Percentiles rank a stretch among this genome's conserved stretches.
These are phyloP conservation scores for Drosophila flavopinicola DNA, from an alignment of 2,888 invertebrate species.

Conservation along the genomic window DNA sequence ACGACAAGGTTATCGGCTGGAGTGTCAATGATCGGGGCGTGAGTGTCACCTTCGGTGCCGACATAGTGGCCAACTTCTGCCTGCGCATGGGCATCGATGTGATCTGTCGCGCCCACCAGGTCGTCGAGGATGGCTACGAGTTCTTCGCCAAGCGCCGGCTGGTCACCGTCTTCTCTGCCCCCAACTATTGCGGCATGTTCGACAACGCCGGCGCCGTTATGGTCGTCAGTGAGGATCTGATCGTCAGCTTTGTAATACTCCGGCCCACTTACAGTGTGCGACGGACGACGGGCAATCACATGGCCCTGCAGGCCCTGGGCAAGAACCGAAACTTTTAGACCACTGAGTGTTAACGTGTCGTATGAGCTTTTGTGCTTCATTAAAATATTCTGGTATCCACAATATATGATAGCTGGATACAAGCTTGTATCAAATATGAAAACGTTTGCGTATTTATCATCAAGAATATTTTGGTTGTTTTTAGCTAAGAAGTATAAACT, in stretches of 20 bases:
- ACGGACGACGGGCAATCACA: not conserved
- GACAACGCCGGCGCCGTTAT: constrained; percentile 96
- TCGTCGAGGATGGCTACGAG: constrained; percentile 99
- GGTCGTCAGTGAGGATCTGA: constrained; percentile 99
- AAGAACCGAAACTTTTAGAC: constrained; percentile 48
- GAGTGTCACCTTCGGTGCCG: constrained; percentile 99
- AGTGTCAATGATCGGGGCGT: constrained; percentile 99
- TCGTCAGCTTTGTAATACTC: constrained; percentile 98
- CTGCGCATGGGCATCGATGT: constrained; percentile 99
- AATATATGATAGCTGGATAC: too few relatives aligned
- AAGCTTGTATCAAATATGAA: too few relatives aligned
- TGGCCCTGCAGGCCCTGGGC: constrained; percentile 33
- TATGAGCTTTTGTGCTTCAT: not conserved
- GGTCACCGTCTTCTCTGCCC: constrained; percentile 95
- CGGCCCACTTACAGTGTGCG: constrained; percentile 87
- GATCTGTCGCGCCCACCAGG: constrained; percentile 99
- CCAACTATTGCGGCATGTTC: constrained; percentile 96
- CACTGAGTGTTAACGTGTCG: not conserved
- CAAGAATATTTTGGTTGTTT: too few relatives aligned
- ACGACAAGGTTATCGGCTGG: constrained; percentile 99
- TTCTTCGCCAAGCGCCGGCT: constrained; percentile 98
- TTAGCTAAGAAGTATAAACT: too few relatives aligned
- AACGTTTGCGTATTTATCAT: too few relatives aligned
- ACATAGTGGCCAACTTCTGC: constrained; percentile 99
- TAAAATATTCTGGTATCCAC: constrained; percentile 1